phyloP scores from a whole-genome alignment of 2,888 invertebrate genomes.

The Serrognathus titanus region DNA sequence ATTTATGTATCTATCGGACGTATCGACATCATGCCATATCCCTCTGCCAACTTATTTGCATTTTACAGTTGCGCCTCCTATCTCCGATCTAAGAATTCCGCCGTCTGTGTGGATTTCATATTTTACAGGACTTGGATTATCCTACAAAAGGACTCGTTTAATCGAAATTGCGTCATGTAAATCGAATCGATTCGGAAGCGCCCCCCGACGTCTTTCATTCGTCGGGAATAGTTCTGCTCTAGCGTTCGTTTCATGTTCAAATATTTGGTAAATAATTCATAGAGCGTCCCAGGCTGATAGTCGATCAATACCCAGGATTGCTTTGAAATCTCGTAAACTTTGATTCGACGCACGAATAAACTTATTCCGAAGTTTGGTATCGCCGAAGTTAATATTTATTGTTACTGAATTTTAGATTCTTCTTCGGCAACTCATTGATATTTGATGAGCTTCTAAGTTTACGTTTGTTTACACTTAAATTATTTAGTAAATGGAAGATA shows the following conservation, averaged over 20 bases:
- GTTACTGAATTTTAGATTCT: background rate
- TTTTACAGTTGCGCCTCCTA: no score
- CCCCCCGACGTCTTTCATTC: background rate
- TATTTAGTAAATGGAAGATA: no score
- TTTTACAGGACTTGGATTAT: background rate
- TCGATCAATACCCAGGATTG: conserved; percentile 14
- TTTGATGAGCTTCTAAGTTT: no score
- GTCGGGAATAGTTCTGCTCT: background rate
- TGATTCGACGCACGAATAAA: conserved; percentile 11
- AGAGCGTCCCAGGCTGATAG: conserved; percentile 12
- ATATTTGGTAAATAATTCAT: conserved; percentile 14
- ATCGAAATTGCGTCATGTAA: background rate
- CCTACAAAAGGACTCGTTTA: background rate
- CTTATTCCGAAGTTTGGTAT: background rate
- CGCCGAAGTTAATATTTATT: background rate
- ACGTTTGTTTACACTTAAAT: no score
- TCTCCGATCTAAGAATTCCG: background rate
- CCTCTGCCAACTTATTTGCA: no score
- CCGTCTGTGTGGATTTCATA: background rate
- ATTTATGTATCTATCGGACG: no score
- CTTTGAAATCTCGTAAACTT: conserved; percentile 12
- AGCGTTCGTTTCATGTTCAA: background rate
- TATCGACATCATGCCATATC: no score
- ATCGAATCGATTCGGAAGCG: no score
- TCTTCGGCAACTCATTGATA: no score